phyloP scores from a whole-genome alignment of 1,140 invertebrate genomes.

The Tetraneura akinire region DNA sequence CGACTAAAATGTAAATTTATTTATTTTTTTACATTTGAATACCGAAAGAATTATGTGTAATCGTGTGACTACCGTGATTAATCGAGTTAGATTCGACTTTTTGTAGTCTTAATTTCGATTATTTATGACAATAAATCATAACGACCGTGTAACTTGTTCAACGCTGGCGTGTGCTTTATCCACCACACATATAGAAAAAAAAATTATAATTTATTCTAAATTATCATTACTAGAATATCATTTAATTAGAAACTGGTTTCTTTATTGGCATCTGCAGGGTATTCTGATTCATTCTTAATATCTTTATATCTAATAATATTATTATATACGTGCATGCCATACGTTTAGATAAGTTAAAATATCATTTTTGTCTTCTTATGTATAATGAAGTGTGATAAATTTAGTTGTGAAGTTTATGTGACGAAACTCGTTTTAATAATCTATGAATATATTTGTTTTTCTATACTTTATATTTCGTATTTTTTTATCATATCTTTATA shows the following conservation, averaged over 20 bases:
- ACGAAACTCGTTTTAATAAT: too few relatives aligned
- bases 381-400: too few relatives aligned
- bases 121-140: conserved; percentile 22
- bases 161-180: background rate
- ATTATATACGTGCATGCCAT: background rate
- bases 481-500: too few relatives aligned
- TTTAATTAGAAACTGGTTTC: conserved; percentile 26
- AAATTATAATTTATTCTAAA: conserved; percentile 5
- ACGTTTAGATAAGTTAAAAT: too few relatives aligned
- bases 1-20: background rate
- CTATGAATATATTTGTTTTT: too few relatives aligned
- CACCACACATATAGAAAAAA: too few relatives aligned
- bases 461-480: too few relatives aligned
- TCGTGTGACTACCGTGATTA: background rate
- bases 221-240: background rate
- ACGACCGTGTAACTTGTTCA: background rate
- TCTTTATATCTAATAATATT: background rate
- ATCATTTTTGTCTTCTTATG: too few relatives aligned
- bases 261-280: background rate
- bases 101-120: conserved; percentile 19
- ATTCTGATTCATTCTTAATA: too few relatives aligned
- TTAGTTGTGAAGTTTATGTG: too few relatives aligned
- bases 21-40: conserved; percentile 15
- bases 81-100: conserved; percentile 6
- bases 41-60: background rate